Conservation (phyloP, 2,113 vertebrate species). For the Pycnonotus jocosus region DNA sequence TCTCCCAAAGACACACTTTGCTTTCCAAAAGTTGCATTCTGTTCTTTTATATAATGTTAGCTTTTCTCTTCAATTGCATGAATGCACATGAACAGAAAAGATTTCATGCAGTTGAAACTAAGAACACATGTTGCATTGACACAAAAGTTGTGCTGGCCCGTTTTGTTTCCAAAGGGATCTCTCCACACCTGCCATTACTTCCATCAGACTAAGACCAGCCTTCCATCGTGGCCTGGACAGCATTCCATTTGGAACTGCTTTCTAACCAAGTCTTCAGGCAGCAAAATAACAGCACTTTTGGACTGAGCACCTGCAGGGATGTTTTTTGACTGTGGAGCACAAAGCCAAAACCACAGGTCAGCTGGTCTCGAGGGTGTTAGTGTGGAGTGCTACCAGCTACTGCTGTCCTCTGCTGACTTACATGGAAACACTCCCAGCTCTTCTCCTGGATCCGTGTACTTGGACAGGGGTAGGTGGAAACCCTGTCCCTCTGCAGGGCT, state of each 20-base stretch:
- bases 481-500: background rate
- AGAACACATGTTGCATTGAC: background rate
- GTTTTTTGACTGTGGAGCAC: background rate
- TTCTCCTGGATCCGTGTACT: background rate
- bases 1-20: background rate
- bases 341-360: background rate
- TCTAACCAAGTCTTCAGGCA: background rate
- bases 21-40: background rate
- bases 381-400: background rate
- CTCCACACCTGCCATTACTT: conserved; percentile 28
- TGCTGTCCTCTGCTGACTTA: background rate
- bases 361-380: background rate
- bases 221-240: background rate
- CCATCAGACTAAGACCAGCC: background rate
- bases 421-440: background rate
- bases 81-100: background rate
- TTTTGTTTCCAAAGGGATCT: background rate
- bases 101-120: conserved; percentile 19
- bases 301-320: background rate
- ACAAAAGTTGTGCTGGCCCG: background rate
- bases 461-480: background rate
- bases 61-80: background rate
- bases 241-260: background rate
- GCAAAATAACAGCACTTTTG: background rate
- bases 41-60: background rate